Percentiles rank a stretch among this genome's conserved stretches.
Evolutionary conservation across 2,888 invertebrate species (phyloP).

Genomic region (Diadegma fenestrale): DNA sequence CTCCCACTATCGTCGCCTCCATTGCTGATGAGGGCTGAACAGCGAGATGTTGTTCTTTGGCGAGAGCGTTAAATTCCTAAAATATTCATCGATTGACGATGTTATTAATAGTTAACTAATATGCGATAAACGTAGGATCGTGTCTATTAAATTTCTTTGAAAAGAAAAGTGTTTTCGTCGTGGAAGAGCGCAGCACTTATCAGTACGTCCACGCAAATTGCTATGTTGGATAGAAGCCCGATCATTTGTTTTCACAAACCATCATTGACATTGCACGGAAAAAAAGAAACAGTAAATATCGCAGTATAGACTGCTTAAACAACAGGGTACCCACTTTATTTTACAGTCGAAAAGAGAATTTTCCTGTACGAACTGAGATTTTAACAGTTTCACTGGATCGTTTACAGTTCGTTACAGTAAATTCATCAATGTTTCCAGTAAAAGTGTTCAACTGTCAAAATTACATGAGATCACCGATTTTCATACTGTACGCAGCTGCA

Average conservation of each 20-base stretch:
- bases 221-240: not conserved
- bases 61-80: conserved; percentile 88
- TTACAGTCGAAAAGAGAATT: too few species aligned
- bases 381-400: too few species aligned
- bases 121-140: not conserved
- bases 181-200: not conserved
- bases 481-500: too few species aligned
- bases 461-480: too few species aligned
- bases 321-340: too few species aligned
- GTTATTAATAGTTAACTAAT: not conserved
- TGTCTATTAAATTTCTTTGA: not conserved
- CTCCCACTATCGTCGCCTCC: conserved; percentile 47
- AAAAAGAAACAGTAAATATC: too few species aligned
- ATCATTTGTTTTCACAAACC: not conserved
- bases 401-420: too few species aligned
- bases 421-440: too few species aligned
- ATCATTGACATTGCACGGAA: too few species aligned
- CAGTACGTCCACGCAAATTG: not conserved
- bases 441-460: too few species aligned
- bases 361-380: too few species aligned
- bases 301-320: too few species aligned
- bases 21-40: conserved; percentile 86
- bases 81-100: conserved; percentile 12
- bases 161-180: not conserved
- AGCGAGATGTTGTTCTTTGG: conserved; percentile 88